These are phyloP conservation scores for Capreolus pygargus DNA, from an alignment of 2,113 vertebrate genomes.

Conservation along the genomic window DNA sequence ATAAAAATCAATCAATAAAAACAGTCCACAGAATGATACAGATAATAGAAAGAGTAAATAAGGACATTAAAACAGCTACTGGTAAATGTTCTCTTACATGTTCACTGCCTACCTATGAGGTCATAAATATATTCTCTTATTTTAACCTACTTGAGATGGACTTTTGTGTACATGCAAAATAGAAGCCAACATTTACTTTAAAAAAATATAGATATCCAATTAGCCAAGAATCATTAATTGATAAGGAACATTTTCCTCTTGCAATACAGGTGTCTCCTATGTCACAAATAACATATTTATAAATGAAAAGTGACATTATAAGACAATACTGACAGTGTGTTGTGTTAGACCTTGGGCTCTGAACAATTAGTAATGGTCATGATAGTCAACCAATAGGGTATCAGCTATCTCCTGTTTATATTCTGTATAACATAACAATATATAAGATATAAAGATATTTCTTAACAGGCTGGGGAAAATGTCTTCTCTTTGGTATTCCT, in stretches of 20 bases:
- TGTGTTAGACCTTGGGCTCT: background rate
- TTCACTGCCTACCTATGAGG: background rate
- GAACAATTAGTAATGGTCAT: background rate
- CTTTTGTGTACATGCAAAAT: background rate
- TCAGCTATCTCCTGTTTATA: background rate
- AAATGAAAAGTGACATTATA: background rate
- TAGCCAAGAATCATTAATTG: background rate
- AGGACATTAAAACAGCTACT: background rate
- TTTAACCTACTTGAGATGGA: background rate
- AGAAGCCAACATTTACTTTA: background rate
- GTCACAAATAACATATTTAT: background rate
- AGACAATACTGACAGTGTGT: conserved; percentile 19
- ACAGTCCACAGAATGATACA: background rate
- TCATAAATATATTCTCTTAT: background rate
- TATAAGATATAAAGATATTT: background rate
- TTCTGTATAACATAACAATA: background rate
- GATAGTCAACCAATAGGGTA: background rate
- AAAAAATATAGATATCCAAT: background rate
- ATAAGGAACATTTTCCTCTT: background rate
- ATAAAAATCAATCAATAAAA: background rate
- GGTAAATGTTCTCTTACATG: background rate
- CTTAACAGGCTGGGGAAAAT: background rate
- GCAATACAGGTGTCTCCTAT: background rate
- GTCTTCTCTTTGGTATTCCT: background rate
- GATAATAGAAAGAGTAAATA: background rate